phyloP scores from a whole-genome alignment of 2,888 invertebrate species.

The Agriotes lineatus region DNA sequence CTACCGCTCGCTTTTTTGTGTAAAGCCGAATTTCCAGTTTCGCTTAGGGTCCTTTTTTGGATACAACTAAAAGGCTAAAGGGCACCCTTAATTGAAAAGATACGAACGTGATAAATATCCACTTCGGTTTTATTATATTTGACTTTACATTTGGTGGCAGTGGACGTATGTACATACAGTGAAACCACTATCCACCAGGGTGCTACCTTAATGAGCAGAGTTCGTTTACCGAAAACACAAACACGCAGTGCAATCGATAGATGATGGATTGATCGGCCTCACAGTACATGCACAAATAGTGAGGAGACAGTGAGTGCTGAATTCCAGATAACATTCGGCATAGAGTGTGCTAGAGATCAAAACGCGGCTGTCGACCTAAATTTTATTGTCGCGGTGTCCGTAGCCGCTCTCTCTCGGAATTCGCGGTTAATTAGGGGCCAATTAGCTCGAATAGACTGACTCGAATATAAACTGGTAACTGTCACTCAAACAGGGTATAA shows the following conservation, averaged over 20 bases:
- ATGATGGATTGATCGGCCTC: slow-evolving; percentile 31
- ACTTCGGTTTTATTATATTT: too few species aligned
- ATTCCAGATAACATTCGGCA: slow-evolving; percentile 24
- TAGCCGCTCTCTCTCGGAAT: slow-evolving; percentile 24
- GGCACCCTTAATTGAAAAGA: too few species aligned
- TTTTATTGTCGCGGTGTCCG: slow-evolving; percentile 27
- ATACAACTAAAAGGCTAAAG: too few species aligned
- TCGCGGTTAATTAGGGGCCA: slow-evolving; percentile 22
- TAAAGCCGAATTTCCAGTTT: slow-evolving; percentile 2
- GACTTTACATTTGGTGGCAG: too few species aligned
- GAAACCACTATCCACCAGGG: too few species aligned
- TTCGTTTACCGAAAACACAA: slow-evolving; percentile 5
- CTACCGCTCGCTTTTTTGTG: slow-evolving; percentile 1
- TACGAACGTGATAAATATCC: too few species aligned
- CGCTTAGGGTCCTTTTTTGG: neutral
- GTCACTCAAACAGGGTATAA: slow-evolving; percentile 10
- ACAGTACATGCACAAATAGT: slow-evolving; percentile 18
- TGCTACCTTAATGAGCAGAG: too few species aligned
- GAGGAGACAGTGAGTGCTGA: slow-evolving; percentile 14
- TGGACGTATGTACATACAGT: too few species aligned
- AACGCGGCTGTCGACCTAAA: slow-evolving; percentile 34
- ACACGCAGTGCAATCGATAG: slow-evolving; percentile 24
- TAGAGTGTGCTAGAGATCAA: slow-evolving; percentile 19
- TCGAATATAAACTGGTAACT: neutral
- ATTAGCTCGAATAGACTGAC: slow-evolving; percentile 16